Evolutionary conservation across 2,113 vertebrate species (phyloP), one percentile per base, ranked within the genome.

Genomic region (Sitta europaea): DNA sequence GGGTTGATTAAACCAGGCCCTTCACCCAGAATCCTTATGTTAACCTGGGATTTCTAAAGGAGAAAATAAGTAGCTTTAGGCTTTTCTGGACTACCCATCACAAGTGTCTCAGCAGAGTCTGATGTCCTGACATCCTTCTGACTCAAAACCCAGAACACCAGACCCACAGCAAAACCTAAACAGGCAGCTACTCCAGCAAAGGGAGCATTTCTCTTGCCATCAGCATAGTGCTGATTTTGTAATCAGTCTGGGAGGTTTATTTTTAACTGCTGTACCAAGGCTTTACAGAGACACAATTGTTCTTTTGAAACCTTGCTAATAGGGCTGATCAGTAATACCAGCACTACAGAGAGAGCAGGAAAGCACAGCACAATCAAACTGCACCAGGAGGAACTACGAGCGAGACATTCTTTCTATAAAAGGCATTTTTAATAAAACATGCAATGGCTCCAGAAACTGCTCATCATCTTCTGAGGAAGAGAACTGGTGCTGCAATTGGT

Each of bases 391-490:
- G 92, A 94, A 93, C 88, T 89, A 88, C 36, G 33, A 54, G 61
- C 8, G 22, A 75, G 94, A 93, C 40, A 83, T 25, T 76, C 72
- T 81, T 59, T 72, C 85, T 89, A 62, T 89, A 88, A 96, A 95
- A 96, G 79, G 71, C 50, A 77, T 86, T 77, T 95, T 94, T 88
- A 95, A 92, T 95, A 95, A 95, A 97, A 92, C 42, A 75, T 95
- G 83, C 81, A 68, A 83, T n/a, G 79, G 43, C 77, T 95, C 42
- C 83, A 96, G 82, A 84, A 92, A 95, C 62, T 68, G 71, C 85
- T 92, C 88, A 77, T 89, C 86, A 23, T 24, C 38, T 62, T 89
- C 87, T 68, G 55, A 80, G 14, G 75, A 89, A 75, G 59, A 79
- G 85, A 78, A 70, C 42, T 54, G 43, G 57, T 47, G 73, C 87